phyloP scores from a whole-genome alignment of 2,113 vertebrate species.

The Ranitomeya imitator region DNA sequence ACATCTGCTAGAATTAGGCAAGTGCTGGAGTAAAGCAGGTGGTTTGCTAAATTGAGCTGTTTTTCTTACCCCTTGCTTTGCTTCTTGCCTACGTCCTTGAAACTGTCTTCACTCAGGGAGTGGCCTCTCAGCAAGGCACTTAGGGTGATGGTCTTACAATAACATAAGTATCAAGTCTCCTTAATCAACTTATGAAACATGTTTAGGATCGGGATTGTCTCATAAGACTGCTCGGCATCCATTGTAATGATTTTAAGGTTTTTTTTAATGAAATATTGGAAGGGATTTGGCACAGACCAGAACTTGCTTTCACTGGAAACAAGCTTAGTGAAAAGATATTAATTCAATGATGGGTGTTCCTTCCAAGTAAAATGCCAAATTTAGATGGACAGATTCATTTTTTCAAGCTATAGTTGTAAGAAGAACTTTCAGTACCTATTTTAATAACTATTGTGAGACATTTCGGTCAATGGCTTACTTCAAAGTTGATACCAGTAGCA shows the following conservation, averaged over 20 bases:
- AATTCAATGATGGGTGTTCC: neutral
- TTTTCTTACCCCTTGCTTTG: constrained; percentile 28
- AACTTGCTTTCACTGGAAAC: neutral
- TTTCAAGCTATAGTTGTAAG: neutral
- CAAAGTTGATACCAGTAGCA: neutral
- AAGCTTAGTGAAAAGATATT: neutral
- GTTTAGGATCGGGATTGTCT: constrained; percentile 3
- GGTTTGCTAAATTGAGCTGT: constrained; percentile 25
- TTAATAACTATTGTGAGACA: neutral
- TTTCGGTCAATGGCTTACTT: neutral
- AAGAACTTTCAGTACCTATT: neutral
- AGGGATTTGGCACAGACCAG: neutral
- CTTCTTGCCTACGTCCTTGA: constrained; percentile 44
- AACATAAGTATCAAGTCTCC: constrained; percentile 64
- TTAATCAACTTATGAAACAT: constrained; percentile 62
- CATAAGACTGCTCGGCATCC: neutral
- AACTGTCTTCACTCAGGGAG: constrained; percentile 59
- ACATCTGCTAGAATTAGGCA: neutral
- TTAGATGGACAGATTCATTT: neutral
- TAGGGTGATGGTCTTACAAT: constrained; percentile 64
- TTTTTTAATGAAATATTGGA: neutral
- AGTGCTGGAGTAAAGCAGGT: constrained; percentile 30
- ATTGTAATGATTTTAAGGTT: neutral
- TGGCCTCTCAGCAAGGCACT: constrained; percentile 47
- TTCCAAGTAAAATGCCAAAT: neutral